Base-by-base conservation (phyloP, 2,113 vertebrate species). In the Passer domesticus region DNA sequence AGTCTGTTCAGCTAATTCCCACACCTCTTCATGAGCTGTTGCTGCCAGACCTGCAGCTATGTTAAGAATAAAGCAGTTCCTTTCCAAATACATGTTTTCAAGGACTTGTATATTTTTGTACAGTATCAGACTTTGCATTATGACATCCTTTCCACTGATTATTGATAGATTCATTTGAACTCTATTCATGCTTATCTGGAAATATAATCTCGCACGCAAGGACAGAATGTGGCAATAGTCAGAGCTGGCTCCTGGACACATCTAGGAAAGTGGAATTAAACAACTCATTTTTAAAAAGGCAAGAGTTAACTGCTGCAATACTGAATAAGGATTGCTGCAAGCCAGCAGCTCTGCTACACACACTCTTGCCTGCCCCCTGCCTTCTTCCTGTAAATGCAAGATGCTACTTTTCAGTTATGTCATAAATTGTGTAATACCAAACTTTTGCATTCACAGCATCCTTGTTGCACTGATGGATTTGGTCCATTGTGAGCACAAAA, bases 51-150 rank as follows among this genome's bases (percentile, higher is more conserved):
- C 78, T 66, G 59, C 74, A 94, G 84, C 55, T 73, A 56, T 11
- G 33, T 69, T 87, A 94, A 92, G 78, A 95, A 96, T 92, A 89
- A 92, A 79, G 63, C 67, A 85, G 81, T 70, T 96, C 91, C 96
- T 85, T 91, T 92, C 83, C 95, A 95, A 94, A 87, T 41, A 69
- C 27, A 22, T 23, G 10, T 87, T 94, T 95, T 66, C 62, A 62
- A 89, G 78, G 84, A 90, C 63, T 81, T 94, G 55, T 43, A 7
- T 52, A 58, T 90, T 93, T 94, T 91, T 95, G 60, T 43, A 77
- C 78, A 70, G 55, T 85, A 94, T 76, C 91, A 91, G 75, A 77
- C 50, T 83, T 89, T 0, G 0, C 75, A 80, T 92, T 69, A 91
- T 90, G 84, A 95, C 70, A 92, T 82, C 93, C 67, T 55, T 92